Conservation (phyloP, 2,113 vertebrate genomes). For the Equus przewalskii region DNA sequence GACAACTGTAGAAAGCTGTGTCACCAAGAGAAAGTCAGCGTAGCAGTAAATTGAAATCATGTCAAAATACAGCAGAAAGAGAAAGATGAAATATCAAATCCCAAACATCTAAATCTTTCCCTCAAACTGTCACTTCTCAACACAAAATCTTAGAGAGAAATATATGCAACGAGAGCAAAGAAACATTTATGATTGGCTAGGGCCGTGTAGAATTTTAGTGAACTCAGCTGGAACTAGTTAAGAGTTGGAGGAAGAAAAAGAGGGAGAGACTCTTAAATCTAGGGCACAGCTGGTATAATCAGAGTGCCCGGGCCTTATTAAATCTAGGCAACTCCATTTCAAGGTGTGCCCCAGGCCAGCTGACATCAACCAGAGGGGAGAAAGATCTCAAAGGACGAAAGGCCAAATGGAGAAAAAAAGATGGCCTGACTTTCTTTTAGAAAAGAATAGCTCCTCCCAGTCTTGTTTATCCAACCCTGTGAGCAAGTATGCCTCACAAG, state of each 20-base stretch:
- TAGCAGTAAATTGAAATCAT: conserved; percentile 39
- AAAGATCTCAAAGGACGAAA: neutral
- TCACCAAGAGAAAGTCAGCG: conserved; percentile 19
- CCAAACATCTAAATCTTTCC: neutral
- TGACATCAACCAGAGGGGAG: neutral
- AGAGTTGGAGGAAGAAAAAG: neutral
- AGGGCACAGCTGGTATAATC: neutral
- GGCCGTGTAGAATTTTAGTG: neutral
- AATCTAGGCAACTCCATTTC: neutral
- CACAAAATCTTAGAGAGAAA: neutral
- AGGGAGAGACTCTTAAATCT: neutral
- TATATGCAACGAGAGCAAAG: neutral
- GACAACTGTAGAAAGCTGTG: neutral
- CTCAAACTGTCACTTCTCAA: neutral
- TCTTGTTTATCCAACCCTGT: neutral
- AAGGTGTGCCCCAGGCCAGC: neutral
- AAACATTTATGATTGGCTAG: neutral
- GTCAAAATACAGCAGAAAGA: neutral
- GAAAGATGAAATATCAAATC: neutral
- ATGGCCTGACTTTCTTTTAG: neutral
- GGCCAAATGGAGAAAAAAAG: neutral
- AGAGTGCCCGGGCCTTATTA: neutral
- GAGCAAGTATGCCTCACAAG: neutral
- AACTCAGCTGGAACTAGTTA: neutral
- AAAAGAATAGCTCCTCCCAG: neutral